Evolutionary conservation across 2,888 invertebrate genomes (phyloP).

Genomic region (Athalia circularis): DNA sequence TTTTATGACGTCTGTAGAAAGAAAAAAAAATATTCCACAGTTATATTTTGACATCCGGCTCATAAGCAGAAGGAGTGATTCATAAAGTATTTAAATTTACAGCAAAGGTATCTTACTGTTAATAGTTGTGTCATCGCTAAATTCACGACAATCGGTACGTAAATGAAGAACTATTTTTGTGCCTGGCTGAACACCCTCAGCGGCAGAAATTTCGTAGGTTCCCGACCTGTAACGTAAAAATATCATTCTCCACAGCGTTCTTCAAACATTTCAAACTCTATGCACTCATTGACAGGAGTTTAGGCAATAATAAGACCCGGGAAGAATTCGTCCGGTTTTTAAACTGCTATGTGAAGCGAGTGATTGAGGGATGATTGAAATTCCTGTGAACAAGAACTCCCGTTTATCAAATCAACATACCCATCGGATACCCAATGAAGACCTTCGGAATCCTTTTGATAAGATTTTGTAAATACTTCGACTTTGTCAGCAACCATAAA

Average conservation of each 20-base stretch:
- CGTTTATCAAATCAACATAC: slow-evolving; percentile 72
- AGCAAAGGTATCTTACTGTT: slow-evolving; percentile 76
- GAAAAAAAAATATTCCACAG: slow-evolving; percentile 54
- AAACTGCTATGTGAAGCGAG: too few species aligned
- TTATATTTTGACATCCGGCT: slow-evolving; percentile 37
- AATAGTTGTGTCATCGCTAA: slow-evolving; percentile 89
- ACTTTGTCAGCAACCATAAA: slow-evolving; percentile 98
- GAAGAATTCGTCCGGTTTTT: too few species aligned
- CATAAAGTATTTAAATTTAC: slow-evolving; percentile 18
- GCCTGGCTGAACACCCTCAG: slow-evolving; percentile 89
- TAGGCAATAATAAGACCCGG: too few species aligned
- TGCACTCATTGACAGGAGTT: neutral
- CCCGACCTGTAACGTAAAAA: slow-evolving; percentile 79
- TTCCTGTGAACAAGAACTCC: neutral
- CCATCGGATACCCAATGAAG: slow-evolving; percentile 95
- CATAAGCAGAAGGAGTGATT: slow-evolving; percentile 20
- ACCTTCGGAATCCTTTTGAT: slow-evolving; percentile 80
- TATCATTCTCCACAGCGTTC: slow-evolving; percentile 80
- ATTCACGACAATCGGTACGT: slow-evolving; percentile 92
- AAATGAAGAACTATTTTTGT: slow-evolving; percentile 95
- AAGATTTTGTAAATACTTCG: slow-evolving; percentile 91
- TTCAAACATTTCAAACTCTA: neutral
- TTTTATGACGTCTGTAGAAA: slow-evolving; percentile 84
- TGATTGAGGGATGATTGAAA: too few species aligned
- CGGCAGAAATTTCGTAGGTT: slow-evolving; percentile 91